A percentile compares a stretch with the other conserved stretches of the same genome.
Conservation (phyloP, 2,888 invertebrate genomes). For the Schizaphis graminum region DNA sequence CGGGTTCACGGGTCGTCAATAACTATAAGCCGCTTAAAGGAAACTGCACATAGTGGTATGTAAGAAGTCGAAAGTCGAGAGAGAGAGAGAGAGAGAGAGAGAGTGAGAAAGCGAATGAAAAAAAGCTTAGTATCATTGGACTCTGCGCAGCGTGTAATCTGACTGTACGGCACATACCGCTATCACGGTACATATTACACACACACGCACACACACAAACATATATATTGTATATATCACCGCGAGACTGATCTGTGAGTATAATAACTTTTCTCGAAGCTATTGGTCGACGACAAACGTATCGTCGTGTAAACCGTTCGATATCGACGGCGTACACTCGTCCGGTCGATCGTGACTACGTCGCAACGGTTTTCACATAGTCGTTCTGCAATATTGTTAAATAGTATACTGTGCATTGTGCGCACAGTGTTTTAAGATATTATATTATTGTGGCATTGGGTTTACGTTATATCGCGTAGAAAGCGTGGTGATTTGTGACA, state of each 20-base stretch:
- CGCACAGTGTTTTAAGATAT: background rate
- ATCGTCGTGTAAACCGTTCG: background rate
- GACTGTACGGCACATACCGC: background rate
- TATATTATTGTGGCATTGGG: background rate
- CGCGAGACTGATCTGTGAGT: background rate
- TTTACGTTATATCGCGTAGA: background rate
- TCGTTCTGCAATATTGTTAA: background rate
- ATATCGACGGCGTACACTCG: background rate
- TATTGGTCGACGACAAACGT: background rate
- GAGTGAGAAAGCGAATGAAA: background rate
- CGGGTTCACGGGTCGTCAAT: slow-evolving; percentile 28
- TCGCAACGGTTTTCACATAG: background rate
- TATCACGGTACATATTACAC: background rate
- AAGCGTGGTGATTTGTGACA: background rate
- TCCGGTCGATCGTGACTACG: background rate
- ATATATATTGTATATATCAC: background rate
- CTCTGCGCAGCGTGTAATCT: background rate
- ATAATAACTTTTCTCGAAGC: background rate
- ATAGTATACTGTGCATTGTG: background rate
- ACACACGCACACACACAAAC: no score
- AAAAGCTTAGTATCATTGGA: slow-evolving; percentile 4
- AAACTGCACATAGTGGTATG: background rate
- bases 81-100: background rate
- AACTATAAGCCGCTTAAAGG: slow-evolving; percentile 20
- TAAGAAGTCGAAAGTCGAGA: background rate